phyloP scores from a whole-genome alignment of 2,888 invertebrate species.

The Eupithecia vulgata region DNA sequence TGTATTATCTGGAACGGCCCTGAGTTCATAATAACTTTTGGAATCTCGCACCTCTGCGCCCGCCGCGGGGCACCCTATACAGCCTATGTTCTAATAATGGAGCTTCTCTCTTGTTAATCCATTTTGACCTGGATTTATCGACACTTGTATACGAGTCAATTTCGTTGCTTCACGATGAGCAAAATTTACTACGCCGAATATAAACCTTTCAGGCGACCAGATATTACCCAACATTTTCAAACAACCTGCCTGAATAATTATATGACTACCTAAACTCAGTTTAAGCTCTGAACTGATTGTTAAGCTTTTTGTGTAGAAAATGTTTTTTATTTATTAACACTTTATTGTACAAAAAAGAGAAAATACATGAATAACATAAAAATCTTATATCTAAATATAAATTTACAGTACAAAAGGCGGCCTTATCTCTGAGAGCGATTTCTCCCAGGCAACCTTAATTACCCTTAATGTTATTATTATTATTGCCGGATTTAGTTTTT shows the following conservation, averaged over 20 bases:
- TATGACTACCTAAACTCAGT: no score
- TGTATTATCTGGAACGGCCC: slow-evolving; percentile 40
- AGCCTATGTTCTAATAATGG: neutral
- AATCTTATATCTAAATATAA: no score
- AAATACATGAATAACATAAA: no score
- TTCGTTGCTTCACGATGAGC: neutral
- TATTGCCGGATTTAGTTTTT: neutral
- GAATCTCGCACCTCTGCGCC: slow-evolving; percentile 24
- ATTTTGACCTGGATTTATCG: neutral
- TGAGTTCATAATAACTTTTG: slow-evolving; percentile 43
- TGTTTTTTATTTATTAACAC: no score
- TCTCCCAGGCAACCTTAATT: no score
- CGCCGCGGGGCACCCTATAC: neutral
- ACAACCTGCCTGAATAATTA: neutral
- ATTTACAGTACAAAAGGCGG: no score
- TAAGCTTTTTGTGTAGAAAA: no score
- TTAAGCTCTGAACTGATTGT: no score
- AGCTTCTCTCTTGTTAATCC: neutral
- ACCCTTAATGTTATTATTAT: no score
- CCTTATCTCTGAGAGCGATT: no score
- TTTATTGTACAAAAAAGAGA: no score
- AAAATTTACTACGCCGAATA: neutral
- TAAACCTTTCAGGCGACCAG: neutral
- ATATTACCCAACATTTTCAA: neutral
- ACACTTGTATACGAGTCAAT: slow-evolving; percentile 6